Evolutionary conservation across 2,797 vertebrate species (phyloP), one percentile per base, ranked within the genome.

Genomic region (Delichon dasypus): DNA sequence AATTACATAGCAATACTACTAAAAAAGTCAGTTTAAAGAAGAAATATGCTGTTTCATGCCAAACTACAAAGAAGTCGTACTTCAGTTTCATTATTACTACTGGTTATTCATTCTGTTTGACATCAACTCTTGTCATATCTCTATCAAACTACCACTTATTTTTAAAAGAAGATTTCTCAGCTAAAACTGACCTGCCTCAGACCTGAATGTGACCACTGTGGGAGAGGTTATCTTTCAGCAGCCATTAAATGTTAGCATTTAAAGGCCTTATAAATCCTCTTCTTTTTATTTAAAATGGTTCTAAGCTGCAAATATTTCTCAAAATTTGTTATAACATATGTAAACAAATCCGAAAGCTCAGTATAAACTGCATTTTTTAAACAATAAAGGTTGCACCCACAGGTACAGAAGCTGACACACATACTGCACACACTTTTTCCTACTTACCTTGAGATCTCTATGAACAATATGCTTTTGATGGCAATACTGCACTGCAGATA

Each of bases 391-490:
- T 65, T 8, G 27, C 45, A 88, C 6, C 11, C 50, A 67, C 27
- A 86, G 47, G 47, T 68, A 88, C 7, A 54, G 30, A 80, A 61
- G 73, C 32, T 77, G 78, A 76, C 51, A 84, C n/a, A 87, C 34
- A 77, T 9, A 30, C 8, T 34, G 57, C 26, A 81, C 7, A 16
- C 5, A 8, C 15, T 54, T 88, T 82, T 61, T n/a, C 18, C 32
- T 82, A 94, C 98, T 98, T 97, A 99, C 99, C 99, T 99, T 99
- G 92, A 99, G 98, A 98, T 99, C 99, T 98, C 99, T 98, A 97
- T 99, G 99, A 95, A 99, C 99, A 73, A 99, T 99, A 97, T 98
- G 98, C 97, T 99, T 99, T 97, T 99, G 99, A 97, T 99, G 99
- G 97, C 99, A 99, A 98, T 99, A 99, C 97, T 99, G 99, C 97